A percentile compares a stretch with the other conserved stretches of the same genome.
Evolutionary conservation across 2,797 vertebrate species (phyloP).

Genomic region (Serranus cabrilla): DNA sequence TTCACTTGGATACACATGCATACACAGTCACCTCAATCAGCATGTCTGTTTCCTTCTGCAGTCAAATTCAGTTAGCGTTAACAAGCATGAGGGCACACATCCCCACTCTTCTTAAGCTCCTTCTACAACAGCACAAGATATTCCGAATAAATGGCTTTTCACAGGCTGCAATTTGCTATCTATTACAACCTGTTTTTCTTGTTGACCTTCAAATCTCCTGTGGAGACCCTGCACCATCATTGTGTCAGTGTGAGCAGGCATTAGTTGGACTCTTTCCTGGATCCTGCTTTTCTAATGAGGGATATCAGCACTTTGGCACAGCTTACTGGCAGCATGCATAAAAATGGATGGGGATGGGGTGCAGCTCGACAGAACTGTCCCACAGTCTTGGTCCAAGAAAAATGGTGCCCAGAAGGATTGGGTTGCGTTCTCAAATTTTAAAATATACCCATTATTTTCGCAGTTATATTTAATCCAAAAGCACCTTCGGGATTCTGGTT

Average conservation of each 20-base stretch:
- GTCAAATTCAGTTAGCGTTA: slow-evolving; percentile 71
- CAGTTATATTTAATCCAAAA: slow-evolving; percentile 80
- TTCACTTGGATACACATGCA: slow-evolving; percentile 67
- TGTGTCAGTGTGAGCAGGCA: slow-evolving; percentile 72
- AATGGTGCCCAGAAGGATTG: slow-evolving; percentile 78
- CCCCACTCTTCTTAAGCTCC: slow-evolving; percentile 50
- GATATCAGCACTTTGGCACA: slow-evolving; percentile 83
- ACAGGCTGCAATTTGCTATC: slow-evolving; percentile 52
- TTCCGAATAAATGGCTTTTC: slow-evolving; percentile 64
- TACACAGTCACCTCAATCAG: slow-evolving; percentile 65
- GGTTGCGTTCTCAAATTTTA: slow-evolving; percentile 80
- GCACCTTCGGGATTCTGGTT: slow-evolving; percentile 66
- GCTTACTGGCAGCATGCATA: slow-evolving; percentile 79
- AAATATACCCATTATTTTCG: slow-evolving; percentile 81
- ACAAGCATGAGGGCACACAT: slow-evolving; percentile 70
- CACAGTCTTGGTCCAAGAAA: slow-evolving; percentile 75
- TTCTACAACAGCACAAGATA: slow-evolving; percentile 40
- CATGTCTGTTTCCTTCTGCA: slow-evolving; percentile 60
- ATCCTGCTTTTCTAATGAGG: slow-evolving; percentile 84
- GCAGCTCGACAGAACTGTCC: slow-evolving; percentile 74
- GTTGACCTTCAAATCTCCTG: slow-evolving; percentile 80
- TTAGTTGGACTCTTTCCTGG: slow-evolving; percentile 83
- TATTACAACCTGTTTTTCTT: slow-evolving; percentile 72
- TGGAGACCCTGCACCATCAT: slow-evolving; percentile 68
- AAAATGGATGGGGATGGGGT: slow-evolving; percentile 77